phyloP scores from a whole-genome alignment of 2,113 vertebrate genomes.

The Nestor notabilis region DNA sequence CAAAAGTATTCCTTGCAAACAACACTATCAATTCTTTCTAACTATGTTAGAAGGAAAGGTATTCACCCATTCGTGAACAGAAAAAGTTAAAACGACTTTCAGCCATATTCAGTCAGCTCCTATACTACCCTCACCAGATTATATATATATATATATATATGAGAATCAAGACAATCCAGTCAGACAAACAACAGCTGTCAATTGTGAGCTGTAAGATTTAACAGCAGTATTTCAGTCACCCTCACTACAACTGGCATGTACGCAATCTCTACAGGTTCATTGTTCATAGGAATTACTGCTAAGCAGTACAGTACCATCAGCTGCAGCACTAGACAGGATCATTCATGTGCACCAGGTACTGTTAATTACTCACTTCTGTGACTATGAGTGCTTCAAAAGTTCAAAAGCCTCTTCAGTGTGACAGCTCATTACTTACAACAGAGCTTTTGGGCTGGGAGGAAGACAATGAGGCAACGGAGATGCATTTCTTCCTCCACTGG shows the following conservation, averaged over 20 bases:
- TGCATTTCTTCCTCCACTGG: not conserved
- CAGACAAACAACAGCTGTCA: not conserved
- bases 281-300: not conserved
- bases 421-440: not conserved
- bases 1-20: not conserved
- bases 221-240: not conserved
- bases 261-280: not conserved
- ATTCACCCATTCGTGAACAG: not conserved
- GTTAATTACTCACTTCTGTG: fast-evolving
- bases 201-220: not conserved
- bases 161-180: not conserved
- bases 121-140: fast-evolving
- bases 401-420: not conserved
- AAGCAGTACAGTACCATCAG: not conserved
- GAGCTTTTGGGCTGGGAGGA: not conserved
- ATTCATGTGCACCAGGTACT: fast-evolving
- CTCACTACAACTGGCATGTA: not conserved
- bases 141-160: no score
- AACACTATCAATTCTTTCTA: not conserved
- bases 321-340: not conserved
- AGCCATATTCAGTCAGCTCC: not conserved
- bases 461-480: fast-evolving
- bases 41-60: not conserved
- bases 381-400: not conserved
- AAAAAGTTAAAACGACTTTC: not conserved